These are phyloP conservation scores for Eudorcas thomsonii DNA, from an alignment of 2,113 vertebrate species.

Conservation along the genomic window DNA sequence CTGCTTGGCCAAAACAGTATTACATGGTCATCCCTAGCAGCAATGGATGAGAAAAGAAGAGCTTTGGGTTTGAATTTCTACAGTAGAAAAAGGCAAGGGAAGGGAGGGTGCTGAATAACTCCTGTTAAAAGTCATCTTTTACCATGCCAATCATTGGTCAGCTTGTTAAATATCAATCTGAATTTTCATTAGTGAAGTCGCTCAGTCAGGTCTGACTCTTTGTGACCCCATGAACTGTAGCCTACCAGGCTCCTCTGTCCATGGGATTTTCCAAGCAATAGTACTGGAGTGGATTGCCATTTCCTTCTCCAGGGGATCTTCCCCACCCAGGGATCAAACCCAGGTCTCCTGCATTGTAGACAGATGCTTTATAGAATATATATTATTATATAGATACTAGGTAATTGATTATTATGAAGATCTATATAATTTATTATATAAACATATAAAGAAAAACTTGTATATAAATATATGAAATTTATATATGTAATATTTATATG, in stretches of 20 bases:
- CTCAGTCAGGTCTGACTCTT: too few relatives aligned
- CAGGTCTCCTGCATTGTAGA: too few relatives aligned
- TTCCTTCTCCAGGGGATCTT: too few relatives aligned
- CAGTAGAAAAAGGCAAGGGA: neutral
- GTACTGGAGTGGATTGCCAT: too few relatives aligned
- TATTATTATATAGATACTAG: neutral
- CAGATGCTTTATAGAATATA: neutral
- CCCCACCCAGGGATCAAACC: too few relatives aligned
- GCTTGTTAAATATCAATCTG: neutral
- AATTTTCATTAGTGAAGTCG: neutral
- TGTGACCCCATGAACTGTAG: too few relatives aligned
- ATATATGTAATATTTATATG: neutral
- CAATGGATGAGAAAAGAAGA: neutral
- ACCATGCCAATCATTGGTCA: too few relatives aligned
- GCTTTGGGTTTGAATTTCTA: neutral
- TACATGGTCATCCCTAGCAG: neutral
- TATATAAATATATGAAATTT: neutral
- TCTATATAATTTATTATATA: neutral
- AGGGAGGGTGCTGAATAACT: neutral
- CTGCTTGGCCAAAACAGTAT: neutral
- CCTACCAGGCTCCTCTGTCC: too few relatives aligned
- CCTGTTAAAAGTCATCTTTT: neutral
- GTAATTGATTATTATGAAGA: neutral
- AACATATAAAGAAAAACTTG: neutral
- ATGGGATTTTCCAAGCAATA: too few relatives aligned